Percentiles rank a stretch among this genome's conserved stretches.
Evolutionary conservation across 2,888 invertebrate genomes (phyloP).

Genomic region (Pammene aurita): DNA sequence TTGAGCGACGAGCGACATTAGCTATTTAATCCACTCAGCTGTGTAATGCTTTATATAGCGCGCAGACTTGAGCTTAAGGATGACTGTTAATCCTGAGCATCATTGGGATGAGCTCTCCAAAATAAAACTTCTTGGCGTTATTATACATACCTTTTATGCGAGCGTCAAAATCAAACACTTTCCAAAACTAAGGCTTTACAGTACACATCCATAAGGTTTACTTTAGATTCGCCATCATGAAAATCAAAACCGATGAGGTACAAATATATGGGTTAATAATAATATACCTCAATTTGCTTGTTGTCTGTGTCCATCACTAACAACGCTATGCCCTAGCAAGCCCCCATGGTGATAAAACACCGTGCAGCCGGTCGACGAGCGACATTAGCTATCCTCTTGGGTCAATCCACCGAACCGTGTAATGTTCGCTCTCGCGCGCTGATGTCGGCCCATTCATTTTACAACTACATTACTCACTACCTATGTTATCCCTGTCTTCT

Average conservation of each 20-base stretch:
- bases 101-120: no score
- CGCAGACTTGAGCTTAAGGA: no score
- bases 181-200: no score
- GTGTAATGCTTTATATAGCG: conserved; percentile 26
- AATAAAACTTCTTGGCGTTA: no score
- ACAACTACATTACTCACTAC: not conserved
- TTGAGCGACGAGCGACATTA: not conserved
- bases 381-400: conserved; percentile 37
- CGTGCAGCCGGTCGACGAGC: conserved; percentile 10
- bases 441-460: conserved; percentile 13
- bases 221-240: no score
- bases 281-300: not conserved
- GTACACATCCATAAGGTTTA: no score
- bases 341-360: conserved; percentile 32
- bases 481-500: not conserved
- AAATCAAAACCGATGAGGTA: no score
- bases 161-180: no score
- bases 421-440: conserved; percentile 19
- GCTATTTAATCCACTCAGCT: conserved; percentile 32
- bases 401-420: conserved; percentile 32
- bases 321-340: no score
- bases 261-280: not conserved
- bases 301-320: not conserved
- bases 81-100: no score
- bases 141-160: no score